Conservation (phyloP, 2,888 invertebrate genomes). For the Lycophotia porphyrea region DNA sequence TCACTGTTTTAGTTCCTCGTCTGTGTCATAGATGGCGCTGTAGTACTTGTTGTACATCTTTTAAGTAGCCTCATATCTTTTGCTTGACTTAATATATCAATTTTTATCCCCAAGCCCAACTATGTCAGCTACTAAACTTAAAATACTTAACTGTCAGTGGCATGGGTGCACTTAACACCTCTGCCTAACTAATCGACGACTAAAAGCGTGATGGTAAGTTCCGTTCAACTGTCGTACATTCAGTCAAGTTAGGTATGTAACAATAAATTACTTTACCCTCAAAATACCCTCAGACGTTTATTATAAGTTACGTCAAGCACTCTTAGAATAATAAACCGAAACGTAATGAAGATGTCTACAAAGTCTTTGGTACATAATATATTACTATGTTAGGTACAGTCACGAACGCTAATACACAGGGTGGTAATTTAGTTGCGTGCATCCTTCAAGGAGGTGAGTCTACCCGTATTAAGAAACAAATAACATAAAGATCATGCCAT, state of each 20-base stretch:
- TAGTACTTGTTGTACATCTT: too few species aligned
- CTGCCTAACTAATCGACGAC: neutral
- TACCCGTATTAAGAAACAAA: neutral
- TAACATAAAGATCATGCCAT: too few species aligned
- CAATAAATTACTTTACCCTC: slow-evolving; percentile 19
- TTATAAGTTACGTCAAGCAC: slow-evolving; percentile 20
- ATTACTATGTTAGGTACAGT: slow-evolving; percentile 11
- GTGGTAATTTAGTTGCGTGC: neutral
- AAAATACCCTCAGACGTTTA: slow-evolving; percentile 34
- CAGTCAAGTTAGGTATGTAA: neutral
- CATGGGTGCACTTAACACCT: neutral
- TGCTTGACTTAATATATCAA: neutral
- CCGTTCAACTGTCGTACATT: neutral
- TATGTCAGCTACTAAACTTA: neutral
- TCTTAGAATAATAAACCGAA: slow-evolving; percentile 35
- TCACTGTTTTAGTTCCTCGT: too few species aligned
- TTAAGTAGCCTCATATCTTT: neutral
- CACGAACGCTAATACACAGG: neutral
- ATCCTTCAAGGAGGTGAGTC: neutral
- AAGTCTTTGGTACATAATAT: slow-evolving; percentile 12
- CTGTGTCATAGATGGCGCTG: too few species aligned
- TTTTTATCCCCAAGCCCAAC: neutral
- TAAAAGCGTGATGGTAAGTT: neutral
- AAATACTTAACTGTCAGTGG: neutral
- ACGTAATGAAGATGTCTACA: slow-evolving; percentile 42